Evolutionary conservation across 1,140 invertebrate genomes (phyloP).

Genomic region (Neuroterus valhalla): DNA sequence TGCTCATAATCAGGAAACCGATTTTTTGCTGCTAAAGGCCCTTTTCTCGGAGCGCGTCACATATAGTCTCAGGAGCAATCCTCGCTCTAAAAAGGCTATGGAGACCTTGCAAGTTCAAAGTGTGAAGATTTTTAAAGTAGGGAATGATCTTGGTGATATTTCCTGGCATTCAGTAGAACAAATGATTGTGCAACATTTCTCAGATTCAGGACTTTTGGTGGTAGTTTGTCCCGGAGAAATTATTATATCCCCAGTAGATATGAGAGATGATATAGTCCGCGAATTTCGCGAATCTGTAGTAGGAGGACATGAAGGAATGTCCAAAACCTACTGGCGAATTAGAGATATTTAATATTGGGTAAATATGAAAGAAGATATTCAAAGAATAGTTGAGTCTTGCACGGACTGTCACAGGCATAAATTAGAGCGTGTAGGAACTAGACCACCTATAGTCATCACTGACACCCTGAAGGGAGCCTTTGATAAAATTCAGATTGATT

Average conservation of each 20-base stretch:
- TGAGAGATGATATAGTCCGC: neutral
- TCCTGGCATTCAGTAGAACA: neutral
- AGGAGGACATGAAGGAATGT: too few species aligned
- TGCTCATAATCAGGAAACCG: too few species aligned
- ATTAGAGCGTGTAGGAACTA: too few species aligned
- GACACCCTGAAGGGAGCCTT: too few species aligned
- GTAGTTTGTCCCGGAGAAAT: neutral
- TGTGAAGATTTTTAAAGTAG: neutral
- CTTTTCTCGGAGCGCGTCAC: too few species aligned
- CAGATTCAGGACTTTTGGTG: neutral
- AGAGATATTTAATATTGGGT: neutral
- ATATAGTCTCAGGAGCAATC: too few species aligned
- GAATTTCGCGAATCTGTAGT: neutral
- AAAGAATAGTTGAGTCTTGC: neutral
- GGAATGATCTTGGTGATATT: neutral
- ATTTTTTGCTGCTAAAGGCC: too few species aligned
- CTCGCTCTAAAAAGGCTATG: neutral
- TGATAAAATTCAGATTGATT: too few species aligned
- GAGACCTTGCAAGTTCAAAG: neutral
- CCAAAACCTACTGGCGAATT: constrained; percentile 19
- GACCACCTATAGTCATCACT: too few species aligned
- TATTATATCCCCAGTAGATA: neutral
- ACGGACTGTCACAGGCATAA: too few species aligned
- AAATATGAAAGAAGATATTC: neutral
- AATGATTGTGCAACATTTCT: neutral